Base-by-base conservation (phyloP, 2,113 vertebrate genomes). In the Myotis davidii region DNA sequence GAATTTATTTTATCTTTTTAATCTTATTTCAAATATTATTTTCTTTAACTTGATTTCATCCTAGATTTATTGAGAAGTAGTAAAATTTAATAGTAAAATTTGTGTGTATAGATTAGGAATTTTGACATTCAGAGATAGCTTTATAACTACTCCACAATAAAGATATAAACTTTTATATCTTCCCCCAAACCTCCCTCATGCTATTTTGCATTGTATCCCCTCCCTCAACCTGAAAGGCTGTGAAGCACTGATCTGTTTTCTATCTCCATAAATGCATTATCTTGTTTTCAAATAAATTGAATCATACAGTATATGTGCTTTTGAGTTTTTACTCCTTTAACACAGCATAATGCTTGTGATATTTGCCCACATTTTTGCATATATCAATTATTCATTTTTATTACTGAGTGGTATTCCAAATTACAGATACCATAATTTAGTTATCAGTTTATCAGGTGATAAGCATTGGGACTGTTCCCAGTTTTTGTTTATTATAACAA, bases 241-340 rank as follows among this genome's bases (percentile, higher is more conserved):
- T 29, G 17, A 76, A 81, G 18, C 32, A 67, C 4, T 52, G 2
- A 29, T 39, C 27, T 59, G 20, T 83, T 84, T 96, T 78, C 32
- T 67, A 32, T 67, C 64, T 9, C 32, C 64, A n/a, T n/a, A 67
- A n/a, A 67, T 67, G 45, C 52, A 18, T 85, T 67, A 89, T 59
- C 2, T 85, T 61, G 1, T 76, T 42, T 89, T 69, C 25, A 88
- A 78, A 81, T 81, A 74, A 74, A 85, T 34, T 54, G 61, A 79
- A 82, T 34, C 2, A 64, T 37, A 25, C 0, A 78, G 37, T 4
- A 65, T 14, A 10, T 3, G 37, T n/a, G 9, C 2, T 74, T 74
- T 85, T 79, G 23, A 42, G 9, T 85, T 79, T 79, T 65, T 48
- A 77, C 20, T 74, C 1, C 23, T 45, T 32, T 81, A 67, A 56